phyloP scores from a whole-genome alignment of 2,113 vertebrate genomes.

The Rhinoptilus africanus region DNA sequence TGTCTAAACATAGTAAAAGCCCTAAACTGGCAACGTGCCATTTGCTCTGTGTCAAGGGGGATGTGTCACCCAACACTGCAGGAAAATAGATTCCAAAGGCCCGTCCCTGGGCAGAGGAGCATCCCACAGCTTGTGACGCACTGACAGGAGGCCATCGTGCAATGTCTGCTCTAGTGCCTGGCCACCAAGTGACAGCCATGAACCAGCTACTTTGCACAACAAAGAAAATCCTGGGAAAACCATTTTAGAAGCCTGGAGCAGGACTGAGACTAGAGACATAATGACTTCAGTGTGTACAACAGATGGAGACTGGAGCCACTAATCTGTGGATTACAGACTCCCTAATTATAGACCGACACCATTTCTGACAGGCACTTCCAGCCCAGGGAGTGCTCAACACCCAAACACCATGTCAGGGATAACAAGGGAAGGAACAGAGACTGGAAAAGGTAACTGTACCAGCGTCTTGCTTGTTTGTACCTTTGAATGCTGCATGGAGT shows the following conservation, averaged over 20 bases:
- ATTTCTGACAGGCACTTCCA: background rate
- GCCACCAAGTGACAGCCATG: background rate
- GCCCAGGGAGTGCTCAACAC: background rate
- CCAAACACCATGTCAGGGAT: background rate
- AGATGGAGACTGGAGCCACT: slow-evolving; percentile 54
- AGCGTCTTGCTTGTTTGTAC: background rate
- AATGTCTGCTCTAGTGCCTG: background rate
- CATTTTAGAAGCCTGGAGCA: background rate
- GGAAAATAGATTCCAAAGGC: background rate
- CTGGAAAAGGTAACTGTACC: background rate
- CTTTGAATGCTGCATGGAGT: background rate
- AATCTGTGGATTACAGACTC: slow-evolving; percentile 56
- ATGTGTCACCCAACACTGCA: background rate
- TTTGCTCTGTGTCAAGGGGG: slow-evolving; percentile 2
- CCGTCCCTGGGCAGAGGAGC: background rate
- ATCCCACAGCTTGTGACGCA: background rate
- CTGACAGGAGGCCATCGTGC: background rate
- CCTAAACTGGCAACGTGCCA: slow-evolving; percentile 8
- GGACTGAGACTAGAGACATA: background rate
- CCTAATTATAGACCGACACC: background rate
- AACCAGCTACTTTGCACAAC: background rate
- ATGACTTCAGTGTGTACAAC: slow-evolving; percentile 25
- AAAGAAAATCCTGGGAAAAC: slow-evolving; percentile 10
- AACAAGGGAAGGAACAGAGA: background rate
- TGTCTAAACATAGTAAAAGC: slow-evolving; percentile 43